A percentile compares a stretch with the other conserved stretches of the same genome.
Conservation (phyloP, 2,888 invertebrate genomes). For the Rhopalosiphum nymphaeae region DNA sequence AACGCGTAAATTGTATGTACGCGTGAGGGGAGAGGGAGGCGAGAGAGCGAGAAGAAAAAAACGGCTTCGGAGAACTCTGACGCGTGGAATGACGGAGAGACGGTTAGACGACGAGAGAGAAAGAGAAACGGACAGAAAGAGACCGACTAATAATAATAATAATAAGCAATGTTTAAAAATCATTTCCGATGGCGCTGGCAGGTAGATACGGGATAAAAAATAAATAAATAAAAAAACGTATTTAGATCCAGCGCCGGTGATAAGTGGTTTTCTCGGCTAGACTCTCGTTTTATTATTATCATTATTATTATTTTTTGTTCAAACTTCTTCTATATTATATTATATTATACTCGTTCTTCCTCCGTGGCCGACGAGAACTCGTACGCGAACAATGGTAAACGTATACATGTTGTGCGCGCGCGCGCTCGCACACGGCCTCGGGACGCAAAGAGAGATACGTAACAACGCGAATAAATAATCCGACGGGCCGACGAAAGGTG, state of each 20-base stretch:
- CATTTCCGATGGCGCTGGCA: conserved; percentile 55
- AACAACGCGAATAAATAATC: conserved; percentile 59
- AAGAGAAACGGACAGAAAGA: neutral
- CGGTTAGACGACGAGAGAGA: neutral
- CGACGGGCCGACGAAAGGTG: conserved; percentile 61
- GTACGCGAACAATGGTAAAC: conserved; percentile 24
- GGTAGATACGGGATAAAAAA: conserved; percentile 51
- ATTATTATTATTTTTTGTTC: conserved; percentile 4
- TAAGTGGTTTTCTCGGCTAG: conserved; percentile 64
- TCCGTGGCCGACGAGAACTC: conserved; percentile 19
- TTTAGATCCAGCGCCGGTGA: conserved; percentile 49
- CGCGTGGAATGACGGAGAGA: neutral
- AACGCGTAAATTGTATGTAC: neutral
- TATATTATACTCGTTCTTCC: neutral
- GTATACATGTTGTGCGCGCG: neutral
- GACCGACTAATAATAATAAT: neutral
- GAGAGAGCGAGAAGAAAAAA: neutral
- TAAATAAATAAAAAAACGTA: conserved; percentile 46
- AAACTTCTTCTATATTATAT: neutral
- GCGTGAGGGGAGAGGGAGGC: neutral
- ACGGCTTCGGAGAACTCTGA: neutral
- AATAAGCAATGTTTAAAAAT: conserved; percentile 54
- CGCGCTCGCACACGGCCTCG: conserved; percentile 9
- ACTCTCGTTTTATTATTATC: conserved; percentile 44
- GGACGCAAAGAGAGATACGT: neutral